Base-by-base conservation (phyloP, 1,140 invertebrate genomes). In the Neocloeon triangulifer region DNA sequence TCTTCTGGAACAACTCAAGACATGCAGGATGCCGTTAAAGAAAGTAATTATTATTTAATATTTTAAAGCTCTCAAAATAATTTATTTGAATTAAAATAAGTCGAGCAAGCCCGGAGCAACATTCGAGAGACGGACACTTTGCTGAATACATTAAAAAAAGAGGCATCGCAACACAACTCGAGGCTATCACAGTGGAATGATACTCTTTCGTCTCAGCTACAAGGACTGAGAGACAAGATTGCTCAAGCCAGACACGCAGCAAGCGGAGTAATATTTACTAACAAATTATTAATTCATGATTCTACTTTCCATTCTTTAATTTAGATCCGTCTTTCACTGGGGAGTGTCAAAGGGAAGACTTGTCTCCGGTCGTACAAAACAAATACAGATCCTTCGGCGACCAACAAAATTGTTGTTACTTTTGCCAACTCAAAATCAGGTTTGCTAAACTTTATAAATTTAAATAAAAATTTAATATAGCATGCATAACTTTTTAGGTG, bases 241-340 rank as follows among this genome's bases (percentile, higher is more conserved):
- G 56, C 63, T 2, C 65, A 76, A 44, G 78, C 81, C 0, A 61
- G 66, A 40, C 79, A 88, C 50, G 69, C 70, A 8, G 80, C 81
- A 1, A 68, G 80, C 29, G 71, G 69, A 26, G 78, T 84, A 55
- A 64, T 60, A 55, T n/a, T 29, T 31, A 31, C 30, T 20, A 23
- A 3, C 20, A 3, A 35, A 16, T 34, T 14, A 10, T 28, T n/a
- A 19, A 31, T 19, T 19, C 13, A 31, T 17, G 17, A 27, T 4
- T 14, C 25, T n/a, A 10, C 19, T 34, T 34, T 20, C 17, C 26
- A 31, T 4, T 37, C 35, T 32, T 35, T 22, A 30, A 41, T 57
- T 22, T 41, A 84, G 78, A 82, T 91, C 41, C 65, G 73, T 29
- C 62, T 89, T 2, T 84, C 82, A 0, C 39, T 88, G 36, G 71